phyloP scores from a whole-genome alignment of 1,140 invertebrate genomes.

The Aphis craccivora region DNA sequence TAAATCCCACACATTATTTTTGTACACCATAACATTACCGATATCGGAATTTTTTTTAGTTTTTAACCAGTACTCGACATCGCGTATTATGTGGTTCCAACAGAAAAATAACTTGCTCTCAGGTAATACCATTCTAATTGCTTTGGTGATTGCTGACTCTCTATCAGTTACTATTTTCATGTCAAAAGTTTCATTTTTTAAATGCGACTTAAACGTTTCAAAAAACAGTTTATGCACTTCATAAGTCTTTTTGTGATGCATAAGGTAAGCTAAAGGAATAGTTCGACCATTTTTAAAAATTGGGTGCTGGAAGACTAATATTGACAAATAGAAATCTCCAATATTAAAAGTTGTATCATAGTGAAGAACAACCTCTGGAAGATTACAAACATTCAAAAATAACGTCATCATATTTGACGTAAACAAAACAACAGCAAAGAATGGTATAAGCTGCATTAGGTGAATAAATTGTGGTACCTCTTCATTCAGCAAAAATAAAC shows the following conservation, averaged over 20 bases:
- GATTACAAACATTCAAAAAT: not conserved
- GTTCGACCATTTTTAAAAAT: not conserved
- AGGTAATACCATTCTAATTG: not conserved
- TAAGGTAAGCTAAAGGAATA: not conserved
- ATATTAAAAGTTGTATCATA: constrained; percentile 9
- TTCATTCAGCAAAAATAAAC: no score
- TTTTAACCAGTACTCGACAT: not conserved
- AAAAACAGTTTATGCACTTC: not conserved
- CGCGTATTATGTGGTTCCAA: not conserved
- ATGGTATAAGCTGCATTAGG: not conserved
- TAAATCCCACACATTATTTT: not conserved
- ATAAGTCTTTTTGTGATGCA: not conserved
- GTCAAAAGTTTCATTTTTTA: not conserved
- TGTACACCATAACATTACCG: not conserved
- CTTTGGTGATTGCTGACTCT: not conserved
- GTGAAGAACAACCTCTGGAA: not conserved
- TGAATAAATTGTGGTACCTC: not conserved
- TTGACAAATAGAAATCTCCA: constrained; percentile 2
- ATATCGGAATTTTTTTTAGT: not conserved
- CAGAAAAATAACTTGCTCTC: not conserved
- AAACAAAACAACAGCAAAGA: not conserved
- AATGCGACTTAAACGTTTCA: not conserved
- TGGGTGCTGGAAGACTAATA: not conserved
- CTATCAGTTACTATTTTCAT: constrained; percentile 2
- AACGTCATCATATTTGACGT: not conserved